Evolutionary conservation across 2,888 invertebrate genomes (phyloP), one percentile per base, ranked within the genome.

Genomic region (Morinoia aosen): DNA sequence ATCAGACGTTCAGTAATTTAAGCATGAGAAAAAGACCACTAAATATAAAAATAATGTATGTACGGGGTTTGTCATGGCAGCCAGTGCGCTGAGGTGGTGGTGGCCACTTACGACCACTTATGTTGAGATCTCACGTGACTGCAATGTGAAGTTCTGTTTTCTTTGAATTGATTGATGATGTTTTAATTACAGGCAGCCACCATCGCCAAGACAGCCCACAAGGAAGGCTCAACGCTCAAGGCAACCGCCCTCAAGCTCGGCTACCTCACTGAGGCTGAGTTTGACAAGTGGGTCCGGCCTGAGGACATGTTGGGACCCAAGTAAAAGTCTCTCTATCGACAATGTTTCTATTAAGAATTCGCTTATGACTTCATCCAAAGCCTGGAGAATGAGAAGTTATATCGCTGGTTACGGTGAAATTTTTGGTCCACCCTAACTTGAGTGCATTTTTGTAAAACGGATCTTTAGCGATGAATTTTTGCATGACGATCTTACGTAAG

Each of bases 151-250:
- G 76, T 33, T 76, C 25, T 76, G 7, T 33, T 16, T 76, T 25
- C 33, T 10, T 76, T 33, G 33, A 33, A 76, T 33, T 33, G 25
- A 25, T 76, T 16, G 8, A 76, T 33, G 25, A 40, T 40, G 16
- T 90, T 90, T 16, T 19, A 39, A 76, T 95, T 91, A 10, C 95
- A 96, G 96, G 98, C 99, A n/a, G 99, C 99, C 1, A 98, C 98
- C 97, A 99, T 99, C 97, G 99, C 99, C 0, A 99, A 99, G 97
- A 98, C 98, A 61, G 99, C 99, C 0, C 99, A 99, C 97, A 98
- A 98, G 97, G 98, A 99, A 97, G 98, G 98, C 7, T 98, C 98
- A 0, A 99, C 98, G 0, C 97, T 99, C 90, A 99, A 99, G 97
- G 98, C 98, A 97, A 98, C 99, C 0, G 99, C 99, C 0, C 97